Conservation (phyloP, 2,797 vertebrate species). For the Rhinella marina region DNA sequence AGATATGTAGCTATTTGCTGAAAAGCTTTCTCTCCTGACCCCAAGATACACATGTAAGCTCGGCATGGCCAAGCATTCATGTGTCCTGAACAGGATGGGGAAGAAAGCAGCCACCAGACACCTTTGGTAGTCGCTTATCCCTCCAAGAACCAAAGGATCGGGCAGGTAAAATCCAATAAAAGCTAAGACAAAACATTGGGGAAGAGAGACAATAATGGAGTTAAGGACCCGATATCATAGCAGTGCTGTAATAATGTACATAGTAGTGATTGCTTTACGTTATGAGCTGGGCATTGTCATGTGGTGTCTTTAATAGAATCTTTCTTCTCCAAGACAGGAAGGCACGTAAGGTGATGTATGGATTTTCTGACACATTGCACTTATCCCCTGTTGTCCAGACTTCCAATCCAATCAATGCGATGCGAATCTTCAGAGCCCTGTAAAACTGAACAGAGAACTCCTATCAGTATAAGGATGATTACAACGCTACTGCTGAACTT, state of each 20-base stretch:
- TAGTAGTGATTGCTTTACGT: conserved; percentile 79
- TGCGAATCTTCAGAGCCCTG: conserved; percentile 87
- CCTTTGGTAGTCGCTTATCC: too few relatives aligned
- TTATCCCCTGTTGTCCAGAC: conserved; percentile 86
- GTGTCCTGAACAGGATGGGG: too few relatives aligned
- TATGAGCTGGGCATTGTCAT: conserved; percentile 95
- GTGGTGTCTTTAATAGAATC: conserved; percentile 80
- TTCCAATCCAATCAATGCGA: conserved; percentile 92
- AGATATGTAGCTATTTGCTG: too few relatives aligned
- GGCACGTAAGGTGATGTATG: conserved; percentile 88
- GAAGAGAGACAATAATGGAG: too few relatives aligned
- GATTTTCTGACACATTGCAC: conserved; percentile 86
- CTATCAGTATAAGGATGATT: neutral
- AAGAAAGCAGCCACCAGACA: too few relatives aligned
- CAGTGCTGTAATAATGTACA: neutral
- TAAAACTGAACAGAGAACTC: conserved; percentile 81
- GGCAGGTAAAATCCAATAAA: too few relatives aligned
- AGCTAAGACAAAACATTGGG: too few relatives aligned
- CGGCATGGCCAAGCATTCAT: too few relatives aligned
- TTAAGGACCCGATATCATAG: neutral
- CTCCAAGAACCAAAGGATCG: too few relatives aligned
- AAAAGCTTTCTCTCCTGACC: too few relatives aligned
- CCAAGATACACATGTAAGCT: too few relatives aligned
- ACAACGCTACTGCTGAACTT: neutral
- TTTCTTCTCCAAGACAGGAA: conserved; percentile 94